Percentiles rank a stretch among this genome's conserved stretches.
These are phyloP conservation scores for Sepioteuthis lessoniana DNA, from an alignment of 2,888 invertebrate genomes.

Conservation along the genomic window DNA sequence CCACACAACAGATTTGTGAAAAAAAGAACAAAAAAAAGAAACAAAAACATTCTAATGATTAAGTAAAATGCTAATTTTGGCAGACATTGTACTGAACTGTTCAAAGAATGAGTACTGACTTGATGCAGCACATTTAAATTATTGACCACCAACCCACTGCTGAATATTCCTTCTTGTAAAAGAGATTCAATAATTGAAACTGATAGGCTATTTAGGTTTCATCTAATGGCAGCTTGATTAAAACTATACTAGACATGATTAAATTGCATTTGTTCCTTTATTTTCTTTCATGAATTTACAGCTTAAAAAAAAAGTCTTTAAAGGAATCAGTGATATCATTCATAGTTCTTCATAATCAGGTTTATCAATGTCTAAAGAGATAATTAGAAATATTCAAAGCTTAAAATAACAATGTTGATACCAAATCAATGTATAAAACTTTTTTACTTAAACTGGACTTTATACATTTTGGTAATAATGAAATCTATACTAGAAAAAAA, in stretches of 20 bases:
- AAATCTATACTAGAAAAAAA: background rate
- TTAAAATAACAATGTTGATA: background rate
- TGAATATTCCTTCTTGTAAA: background rate
- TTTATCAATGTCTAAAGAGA: background rate
- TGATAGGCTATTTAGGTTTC: background rate
- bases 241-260: background rate
- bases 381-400: constrained; percentile 2
- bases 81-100: background rate
- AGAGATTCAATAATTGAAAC: background rate
- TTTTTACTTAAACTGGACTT: background rate
- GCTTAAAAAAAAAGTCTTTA: background rate
- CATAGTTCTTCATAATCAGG: background rate
- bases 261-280: background rate
- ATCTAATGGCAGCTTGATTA: background rate
- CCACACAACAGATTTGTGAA: background rate
- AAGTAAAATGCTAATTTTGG: background rate
- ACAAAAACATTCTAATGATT: background rate
- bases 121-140: background rate
- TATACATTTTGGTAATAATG: background rate
- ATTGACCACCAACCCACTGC: background rate
- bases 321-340: background rate
- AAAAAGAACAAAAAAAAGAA: background rate
- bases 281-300: too few relatives aligned
- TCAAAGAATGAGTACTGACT: background rate
- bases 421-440: background rate